Conservation (phyloP, 2,113 vertebrate species). For the Pipra filicauda region DNA sequence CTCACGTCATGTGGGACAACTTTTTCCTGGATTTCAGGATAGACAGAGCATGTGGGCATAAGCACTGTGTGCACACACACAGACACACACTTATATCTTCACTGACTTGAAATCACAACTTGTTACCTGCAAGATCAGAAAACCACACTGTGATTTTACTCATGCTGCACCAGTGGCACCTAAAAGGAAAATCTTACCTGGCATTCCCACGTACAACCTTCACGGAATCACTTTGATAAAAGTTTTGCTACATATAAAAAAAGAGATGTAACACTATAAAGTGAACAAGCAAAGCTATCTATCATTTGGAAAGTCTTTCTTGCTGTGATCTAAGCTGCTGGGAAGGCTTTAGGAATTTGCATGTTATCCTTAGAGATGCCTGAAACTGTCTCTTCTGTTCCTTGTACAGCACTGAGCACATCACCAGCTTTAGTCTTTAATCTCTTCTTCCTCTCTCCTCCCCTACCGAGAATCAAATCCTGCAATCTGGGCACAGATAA, state of each 20-base stretch:
- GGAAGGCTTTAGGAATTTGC: constrained; percentile 56
- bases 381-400: constrained; percentile 21
- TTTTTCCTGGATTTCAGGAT: neutral
- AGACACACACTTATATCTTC: neutral
- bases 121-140: neutral
- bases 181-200: neutral
- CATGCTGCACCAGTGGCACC: neutral
- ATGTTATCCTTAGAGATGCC: constrained; percentile 51
- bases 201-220: neutral
- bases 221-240: neutral
- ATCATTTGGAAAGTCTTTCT: neutral
- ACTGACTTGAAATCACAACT: neutral
- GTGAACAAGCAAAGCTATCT: constrained; percentile 17
- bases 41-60: neutral
- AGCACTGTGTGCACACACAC: neutral
- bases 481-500: constrained; percentile 7
- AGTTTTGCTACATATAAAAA: neutral
- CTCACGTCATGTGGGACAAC: neutral
- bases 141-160: neutral
- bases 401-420: neutral
- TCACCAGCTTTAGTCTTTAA: constrained; percentile 49
- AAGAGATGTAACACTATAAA: neutral
- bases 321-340: constrained; percentile 46
- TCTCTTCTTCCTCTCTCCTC: constrained; percentile 30
- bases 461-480: neutral